These are phyloP conservation scores for Prinia subflava DNA, from an alignment of 2,113 vertebrate species.

Conservation along the genomic window DNA sequence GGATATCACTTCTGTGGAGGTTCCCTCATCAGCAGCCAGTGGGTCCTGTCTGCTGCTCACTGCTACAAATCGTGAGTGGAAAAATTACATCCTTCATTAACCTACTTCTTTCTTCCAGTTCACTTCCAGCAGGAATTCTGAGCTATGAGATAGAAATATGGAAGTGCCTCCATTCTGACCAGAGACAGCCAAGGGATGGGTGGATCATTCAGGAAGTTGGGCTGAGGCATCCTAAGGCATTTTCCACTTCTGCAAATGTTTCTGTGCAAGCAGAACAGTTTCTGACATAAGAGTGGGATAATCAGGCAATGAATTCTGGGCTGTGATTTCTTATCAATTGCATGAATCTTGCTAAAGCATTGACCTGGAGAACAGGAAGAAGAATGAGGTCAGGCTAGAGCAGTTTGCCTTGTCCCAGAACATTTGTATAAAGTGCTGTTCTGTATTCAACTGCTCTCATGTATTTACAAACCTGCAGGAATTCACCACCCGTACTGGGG, in stretches of 20 bases:
- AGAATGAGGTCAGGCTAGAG: neutral
- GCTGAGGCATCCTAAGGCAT: neutral
- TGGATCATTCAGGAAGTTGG: neutral
- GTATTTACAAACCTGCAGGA: neutral
- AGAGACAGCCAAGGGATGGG: neutral
- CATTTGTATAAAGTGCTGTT: neutral
- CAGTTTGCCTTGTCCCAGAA: neutral
- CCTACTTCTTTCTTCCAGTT: neutral
- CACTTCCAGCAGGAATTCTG: neutral
- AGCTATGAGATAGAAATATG: neutral
- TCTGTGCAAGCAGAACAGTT: neutral
- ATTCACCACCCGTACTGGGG: neutral
- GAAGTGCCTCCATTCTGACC: neutral
- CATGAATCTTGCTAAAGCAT: neutral
- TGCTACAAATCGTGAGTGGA: conserved; percentile 79
- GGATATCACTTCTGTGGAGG: conserved; percentile 80
- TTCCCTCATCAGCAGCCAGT: conserved; percentile 67
- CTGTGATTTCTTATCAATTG: neutral
- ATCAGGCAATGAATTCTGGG: accelerated
- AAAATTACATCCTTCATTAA: neutral
- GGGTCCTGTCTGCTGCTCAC: conserved; percentile 86
- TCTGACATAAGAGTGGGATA: neutral
- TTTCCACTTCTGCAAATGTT: neutral
- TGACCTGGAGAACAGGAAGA: neutral
- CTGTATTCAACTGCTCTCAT: too few relatives aligned